phyloP scores from a whole-genome alignment of 2,797 vertebrate species.

The Molossus alvarezi region DNA sequence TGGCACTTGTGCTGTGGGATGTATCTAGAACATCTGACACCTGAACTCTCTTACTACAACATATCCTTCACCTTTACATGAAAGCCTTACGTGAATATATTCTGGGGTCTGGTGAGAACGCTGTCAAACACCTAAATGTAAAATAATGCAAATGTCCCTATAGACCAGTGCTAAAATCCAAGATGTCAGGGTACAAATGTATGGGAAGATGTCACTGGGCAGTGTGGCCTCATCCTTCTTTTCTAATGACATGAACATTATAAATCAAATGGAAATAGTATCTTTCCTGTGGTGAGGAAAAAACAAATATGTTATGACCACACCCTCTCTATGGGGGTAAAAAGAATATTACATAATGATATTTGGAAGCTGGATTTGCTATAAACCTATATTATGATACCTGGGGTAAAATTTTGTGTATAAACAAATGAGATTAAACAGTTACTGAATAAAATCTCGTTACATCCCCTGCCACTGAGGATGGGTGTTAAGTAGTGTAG shows the following conservation, averaged over 20 bases:
- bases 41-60: not conserved
- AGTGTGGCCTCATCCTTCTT: not conserved
- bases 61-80: not conserved
- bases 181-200: not conserved
- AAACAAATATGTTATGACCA: slow-evolving; percentile 5
- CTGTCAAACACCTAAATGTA: not conserved
- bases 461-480: not conserved
- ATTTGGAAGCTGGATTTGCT: not conserved
- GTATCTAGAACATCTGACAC: not conserved
- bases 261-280: not conserved
- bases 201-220: not conserved
- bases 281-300: not conserved
- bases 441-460: not conserved
- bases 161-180: not conserved
- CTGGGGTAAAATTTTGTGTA: not conserved
- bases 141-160: not conserved
- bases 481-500: not conserved
- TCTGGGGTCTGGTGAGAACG: not conserved
- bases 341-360: not conserved
- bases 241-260: not conserved
- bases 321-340: not conserved
- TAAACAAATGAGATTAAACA: not conserved
- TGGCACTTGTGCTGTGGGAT: not conserved
- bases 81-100: not conserved
- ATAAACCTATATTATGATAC: not conserved